These are phyloP conservation scores for Lithophane socia DNA, from an alignment of 2,888 invertebrate species.

Conservation along the genomic window DNA sequence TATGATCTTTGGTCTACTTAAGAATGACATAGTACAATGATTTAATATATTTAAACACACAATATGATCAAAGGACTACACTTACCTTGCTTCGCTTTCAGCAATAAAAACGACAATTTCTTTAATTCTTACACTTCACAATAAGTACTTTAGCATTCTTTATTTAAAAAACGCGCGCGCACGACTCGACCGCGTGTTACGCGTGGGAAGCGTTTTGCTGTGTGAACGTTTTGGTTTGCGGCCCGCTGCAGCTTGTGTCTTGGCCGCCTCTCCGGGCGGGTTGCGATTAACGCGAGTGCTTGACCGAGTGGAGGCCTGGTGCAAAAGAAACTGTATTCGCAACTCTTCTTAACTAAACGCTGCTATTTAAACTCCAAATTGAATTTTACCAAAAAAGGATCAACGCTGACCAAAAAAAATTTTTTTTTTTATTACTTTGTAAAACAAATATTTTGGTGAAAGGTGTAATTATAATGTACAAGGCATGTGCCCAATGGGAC, in stretches of 20 bases:
- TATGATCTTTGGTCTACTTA: slow-evolving; percentile 37
- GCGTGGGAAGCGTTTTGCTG: slow-evolving; percentile 36
- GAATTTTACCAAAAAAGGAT: background rate
- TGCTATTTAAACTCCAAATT: slow-evolving; percentile 20
- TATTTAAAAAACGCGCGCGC: slow-evolving; percentile 48
- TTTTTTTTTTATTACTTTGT: background rate
- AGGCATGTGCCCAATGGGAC: background rate
- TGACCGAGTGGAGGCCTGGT: slow-evolving; percentile 54
- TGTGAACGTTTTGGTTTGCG: slow-evolving; percentile 39
- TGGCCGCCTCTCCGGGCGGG: slow-evolving; percentile 31
- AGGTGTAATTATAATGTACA: slow-evolving; percentile 8
- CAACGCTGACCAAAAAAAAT: slow-evolving; percentile 28
- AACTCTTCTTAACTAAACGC: slow-evolving; percentile 42
- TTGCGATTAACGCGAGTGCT: slow-evolving; percentile 49
- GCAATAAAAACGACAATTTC: slow-evolving; percentile 19
- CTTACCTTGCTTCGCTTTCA: slow-evolving; percentile 42
- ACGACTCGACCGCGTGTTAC: slow-evolving; percentile 40
- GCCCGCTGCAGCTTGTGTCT: slow-evolving; percentile 32
- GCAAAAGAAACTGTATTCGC: slow-evolving; percentile 61
- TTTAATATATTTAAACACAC: slow-evolving; percentile 23
- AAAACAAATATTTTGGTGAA: slow-evolving; percentile 4
- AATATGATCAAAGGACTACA: slow-evolving; percentile 39
- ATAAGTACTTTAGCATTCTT: slow-evolving; percentile 20
- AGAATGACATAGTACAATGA: slow-evolving; percentile 47
- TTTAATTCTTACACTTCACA: slow-evolving; percentile 41